Conservation (phyloP, 2,888 invertebrate genomes). For the Enchytraeus crypticus region DNA sequence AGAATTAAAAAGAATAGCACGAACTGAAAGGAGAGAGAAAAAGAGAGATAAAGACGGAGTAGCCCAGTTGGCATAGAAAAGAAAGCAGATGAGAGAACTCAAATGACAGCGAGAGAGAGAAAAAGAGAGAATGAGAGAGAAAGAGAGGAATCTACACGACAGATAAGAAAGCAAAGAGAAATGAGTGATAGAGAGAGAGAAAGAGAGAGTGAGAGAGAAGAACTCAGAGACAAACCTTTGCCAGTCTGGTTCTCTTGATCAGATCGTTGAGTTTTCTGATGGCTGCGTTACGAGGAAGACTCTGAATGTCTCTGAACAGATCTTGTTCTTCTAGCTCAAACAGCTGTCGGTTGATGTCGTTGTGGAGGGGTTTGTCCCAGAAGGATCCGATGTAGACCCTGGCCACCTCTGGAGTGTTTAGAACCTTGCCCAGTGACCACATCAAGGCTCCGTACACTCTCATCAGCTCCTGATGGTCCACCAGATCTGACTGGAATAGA, state of each 20-base stretch:
- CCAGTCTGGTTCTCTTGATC: conserved; percentile 89
- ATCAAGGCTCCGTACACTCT: conserved; percentile 93
- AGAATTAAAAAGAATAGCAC: background rate
- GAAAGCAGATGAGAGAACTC: background rate
- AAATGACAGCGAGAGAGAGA: background rate
- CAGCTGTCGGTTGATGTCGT: conserved; percentile 75
- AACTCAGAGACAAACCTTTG: conserved; percentile 61
- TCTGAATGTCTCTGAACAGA: conserved; percentile 71
- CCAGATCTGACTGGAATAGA: conserved; percentile 99
- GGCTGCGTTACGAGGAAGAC: conserved; percentile 88
- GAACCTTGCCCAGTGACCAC: conserved; percentile 98
- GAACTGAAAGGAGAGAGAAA: background rate
- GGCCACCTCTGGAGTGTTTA: conserved; percentile 96
- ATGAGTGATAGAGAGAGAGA: background rate
- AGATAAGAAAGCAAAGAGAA: background rate
- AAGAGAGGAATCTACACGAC: background rate
- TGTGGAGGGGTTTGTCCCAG: conserved; percentile 93
- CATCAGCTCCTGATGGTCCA: conserved; percentile 97
- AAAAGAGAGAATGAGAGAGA: background rate
- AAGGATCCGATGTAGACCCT: conserved; percentile 98
- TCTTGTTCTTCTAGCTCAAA: conserved; percentile 49
- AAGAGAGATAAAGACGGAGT: background rate
- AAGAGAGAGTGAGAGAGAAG: background rate
- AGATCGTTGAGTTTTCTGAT: conserved; percentile 93
- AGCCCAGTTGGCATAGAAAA: too few species aligned